Conservation (phyloP, 2,797 vertebrate species). For the Poecilia gillii region DNA sequence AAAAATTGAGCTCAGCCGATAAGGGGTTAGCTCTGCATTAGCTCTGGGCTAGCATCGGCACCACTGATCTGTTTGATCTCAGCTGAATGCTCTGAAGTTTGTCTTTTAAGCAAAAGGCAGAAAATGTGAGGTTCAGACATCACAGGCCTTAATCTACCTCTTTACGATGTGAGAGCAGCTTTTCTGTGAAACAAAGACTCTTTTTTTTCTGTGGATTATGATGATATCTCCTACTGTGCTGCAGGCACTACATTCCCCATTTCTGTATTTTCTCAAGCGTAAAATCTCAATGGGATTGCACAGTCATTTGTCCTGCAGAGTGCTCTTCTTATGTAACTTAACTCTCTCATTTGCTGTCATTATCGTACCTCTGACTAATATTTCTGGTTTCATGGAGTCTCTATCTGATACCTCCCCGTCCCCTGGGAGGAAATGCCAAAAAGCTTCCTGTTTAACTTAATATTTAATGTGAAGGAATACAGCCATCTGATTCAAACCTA, state of each 20-base stretch:
- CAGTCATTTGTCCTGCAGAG: slow-evolving; percentile 76
- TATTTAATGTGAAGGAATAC: slow-evolving; percentile 72
- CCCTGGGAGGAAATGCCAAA: slow-evolving; percentile 62
- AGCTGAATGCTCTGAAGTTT: slow-evolving; percentile 52
- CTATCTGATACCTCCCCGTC: slow-evolving; percentile 64
- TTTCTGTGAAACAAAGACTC: slow-evolving; percentile 64
- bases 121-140: slow-evolving; percentile 57
- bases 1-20: slow-evolving; percentile 43
- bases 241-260: slow-evolving; percentile 72
- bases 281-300: slow-evolving; percentile 69
- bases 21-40: slow-evolving; percentile 53
- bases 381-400: slow-evolving; percentile 62
- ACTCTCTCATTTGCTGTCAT: slow-evolving; percentile 67
- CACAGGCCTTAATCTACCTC: slow-evolving; percentile 69
- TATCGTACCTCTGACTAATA: slow-evolving; percentile 71
- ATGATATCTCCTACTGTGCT: slow-evolving; percentile 68
- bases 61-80: slow-evolving; percentile 65
- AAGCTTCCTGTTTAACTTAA: slow-evolving; percentile 69
- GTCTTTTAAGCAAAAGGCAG: slow-evolving; percentile 40
- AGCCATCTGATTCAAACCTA: slow-evolving; percentile 61
- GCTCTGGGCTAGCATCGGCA: slow-evolving; percentile 39
- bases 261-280: slow-evolving; percentile 71
- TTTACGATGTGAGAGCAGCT: slow-evolving; percentile 63
- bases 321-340: slow-evolving; percentile 73
- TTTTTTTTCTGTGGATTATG: slow-evolving; percentile 62